phyloP scores from a whole-genome alignment of 2,113 vertebrate species.

The Sapayoa aenigma region DNA sequence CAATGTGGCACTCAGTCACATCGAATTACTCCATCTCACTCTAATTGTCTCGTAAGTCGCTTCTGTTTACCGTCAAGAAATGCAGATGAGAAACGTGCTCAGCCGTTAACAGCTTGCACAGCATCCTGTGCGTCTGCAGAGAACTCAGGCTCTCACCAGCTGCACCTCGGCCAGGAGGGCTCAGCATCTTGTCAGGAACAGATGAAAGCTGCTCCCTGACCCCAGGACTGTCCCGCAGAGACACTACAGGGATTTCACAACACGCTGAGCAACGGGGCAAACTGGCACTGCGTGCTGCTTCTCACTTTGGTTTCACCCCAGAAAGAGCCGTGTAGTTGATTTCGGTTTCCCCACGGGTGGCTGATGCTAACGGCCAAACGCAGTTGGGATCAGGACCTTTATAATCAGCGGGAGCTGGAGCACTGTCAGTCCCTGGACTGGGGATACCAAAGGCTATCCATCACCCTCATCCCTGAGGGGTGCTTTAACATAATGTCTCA shows the following conservation, averaged over 20 bases:
- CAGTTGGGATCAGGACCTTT: background rate
- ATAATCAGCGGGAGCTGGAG: background rate
- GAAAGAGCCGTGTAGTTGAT: background rate
- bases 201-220: background rate
- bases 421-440: background rate
- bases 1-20: background rate
- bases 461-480: background rate
- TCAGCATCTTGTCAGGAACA: background rate
- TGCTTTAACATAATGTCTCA: background rate
- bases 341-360: background rate
- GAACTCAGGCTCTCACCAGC: background rate
- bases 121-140: background rate
- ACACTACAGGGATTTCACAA: background rate
- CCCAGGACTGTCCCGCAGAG: background rate
- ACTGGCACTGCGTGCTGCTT: background rate
- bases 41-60: background rate
- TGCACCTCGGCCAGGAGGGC: background rate
- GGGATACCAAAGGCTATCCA: background rate
- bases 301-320: background rate
- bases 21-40: background rate
- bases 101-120: background rate
- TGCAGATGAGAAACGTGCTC: background rate
- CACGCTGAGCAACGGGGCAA: background rate
- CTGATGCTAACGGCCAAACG: background rate
- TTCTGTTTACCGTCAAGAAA: slow-evolving; percentile 16